phyloP scores from a whole-genome alignment of 2,888 invertebrate genomes.

The Ethmia dodecea region DNA sequence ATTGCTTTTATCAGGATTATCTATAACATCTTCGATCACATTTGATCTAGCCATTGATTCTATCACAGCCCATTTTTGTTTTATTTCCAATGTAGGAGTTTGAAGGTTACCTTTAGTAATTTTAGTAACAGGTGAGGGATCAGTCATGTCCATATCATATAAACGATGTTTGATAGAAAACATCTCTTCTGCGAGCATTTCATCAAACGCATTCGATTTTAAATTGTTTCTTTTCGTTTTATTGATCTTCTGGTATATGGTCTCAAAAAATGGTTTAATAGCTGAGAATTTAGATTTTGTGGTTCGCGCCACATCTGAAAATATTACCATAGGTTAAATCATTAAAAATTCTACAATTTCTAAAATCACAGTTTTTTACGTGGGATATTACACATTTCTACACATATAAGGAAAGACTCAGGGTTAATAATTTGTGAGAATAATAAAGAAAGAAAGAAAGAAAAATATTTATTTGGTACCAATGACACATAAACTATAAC shows the following conservation, averaged over 20 bases:
- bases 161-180: constrained; percentile 45
- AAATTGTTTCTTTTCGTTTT: constrained; percentile 30
- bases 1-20: not conserved
- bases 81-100: constrained; percentile 43
- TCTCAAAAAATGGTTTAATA: constrained; percentile 24
- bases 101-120: constrained; percentile 26
- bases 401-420: too few relatives aligned
- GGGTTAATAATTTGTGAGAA: too few relatives aligned
- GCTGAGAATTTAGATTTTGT: constrained; percentile 18
- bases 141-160: constrained; percentile 34
- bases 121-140: constrained; percentile 25
- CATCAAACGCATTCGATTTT: constrained; percentile 48
- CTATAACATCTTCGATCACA: constrained; percentile 4
- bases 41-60: constrained; percentile 26
- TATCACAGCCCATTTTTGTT: constrained; percentile 48
- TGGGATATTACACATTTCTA: not conserved
- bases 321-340: not conserved
- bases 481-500: too few relatives aligned
- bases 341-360: too few relatives aligned
- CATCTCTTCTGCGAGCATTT: constrained; percentile 56
- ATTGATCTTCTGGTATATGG: constrained; percentile 25
- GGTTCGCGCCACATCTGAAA: constrained; percentile 27
- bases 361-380: not conserved
- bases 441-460: too few relatives aligned
- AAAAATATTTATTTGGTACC: too few relatives aligned